These are phyloP conservation scores for Ophion obscuratus DNA, from an alignment of 2,888 invertebrate genomes.

Conservation along the genomic window DNA sequence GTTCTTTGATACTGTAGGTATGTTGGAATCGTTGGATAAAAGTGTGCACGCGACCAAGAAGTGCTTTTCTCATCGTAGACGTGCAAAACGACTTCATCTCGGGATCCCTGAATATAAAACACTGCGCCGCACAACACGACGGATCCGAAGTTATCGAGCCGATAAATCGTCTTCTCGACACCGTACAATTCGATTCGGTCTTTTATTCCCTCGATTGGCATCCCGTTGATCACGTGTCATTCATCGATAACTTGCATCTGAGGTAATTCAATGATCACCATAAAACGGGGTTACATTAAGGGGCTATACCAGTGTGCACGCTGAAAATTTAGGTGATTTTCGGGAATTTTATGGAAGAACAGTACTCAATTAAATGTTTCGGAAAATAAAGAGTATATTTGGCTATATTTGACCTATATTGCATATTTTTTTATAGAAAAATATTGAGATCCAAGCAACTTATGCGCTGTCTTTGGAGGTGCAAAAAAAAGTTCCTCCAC, in stretches of 20 bases:
- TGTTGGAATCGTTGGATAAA: slow-evolving; percentile 97
- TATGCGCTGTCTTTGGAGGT: too few species aligned
- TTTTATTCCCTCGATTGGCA: slow-evolving; percentile 99
- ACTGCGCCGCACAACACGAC: slow-evolving; percentile 96
- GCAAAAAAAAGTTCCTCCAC: too few species aligned
- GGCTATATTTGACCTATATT: too few species aligned
- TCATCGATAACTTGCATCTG: slow-evolving; percentile 94
- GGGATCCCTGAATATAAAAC: slow-evolving; percentile 96
- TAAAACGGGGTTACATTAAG: too few species aligned
- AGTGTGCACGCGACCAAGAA: slow-evolving; percentile 90
- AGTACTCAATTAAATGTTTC: too few species aligned
- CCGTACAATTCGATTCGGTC: slow-evolving; percentile 93
- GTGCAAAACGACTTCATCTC: slow-evolving; percentile 99
- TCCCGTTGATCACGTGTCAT: slow-evolving; percentile 97
- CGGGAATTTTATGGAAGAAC: too few species aligned
- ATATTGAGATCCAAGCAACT: too few species aligned
- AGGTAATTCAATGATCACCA: slow-evolving; percentile 72
- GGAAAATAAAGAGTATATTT: too few species aligned
- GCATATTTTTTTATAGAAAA: too few species aligned
- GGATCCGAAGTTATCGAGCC: slow-evolving; percentile 96
- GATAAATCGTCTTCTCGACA: slow-evolving; percentile 93
- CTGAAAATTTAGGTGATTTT: too few species aligned
- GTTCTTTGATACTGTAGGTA: slow-evolving; percentile 82
- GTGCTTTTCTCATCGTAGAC: slow-evolving; percentile 96
- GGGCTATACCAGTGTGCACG: too few species aligned